Evolutionary conservation across 1,140 invertebrate genomes (phyloP).

Genomic region (Tribolium castaneum): DNA sequence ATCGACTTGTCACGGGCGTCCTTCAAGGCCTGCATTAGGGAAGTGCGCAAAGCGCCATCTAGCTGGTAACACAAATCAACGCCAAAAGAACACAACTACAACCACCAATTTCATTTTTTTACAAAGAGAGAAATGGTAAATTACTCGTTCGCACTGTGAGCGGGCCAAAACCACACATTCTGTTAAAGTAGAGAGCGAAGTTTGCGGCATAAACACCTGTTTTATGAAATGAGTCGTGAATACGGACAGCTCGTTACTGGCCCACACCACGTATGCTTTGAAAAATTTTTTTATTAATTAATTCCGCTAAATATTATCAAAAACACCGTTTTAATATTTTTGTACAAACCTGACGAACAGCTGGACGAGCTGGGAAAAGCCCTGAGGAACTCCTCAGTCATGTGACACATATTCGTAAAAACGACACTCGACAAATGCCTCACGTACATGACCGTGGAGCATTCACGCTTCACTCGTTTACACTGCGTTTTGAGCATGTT

Average conservation of each 20-base stretch:
- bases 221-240: constrained; percentile 85
- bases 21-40: constrained; percentile 71
- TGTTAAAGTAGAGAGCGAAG: constrained; percentile 82
- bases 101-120: neutral
- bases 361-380: constrained; percentile 81
- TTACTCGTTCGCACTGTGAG: constrained; percentile 59
- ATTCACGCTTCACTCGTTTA: constrained; percentile 89
- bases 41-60: constrained; percentile 74
- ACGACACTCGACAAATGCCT: constrained; percentile 87
- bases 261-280: constrained; percentile 90
- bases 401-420: constrained; percentile 89
- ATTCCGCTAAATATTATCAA: too few relatives aligned
- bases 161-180: constrained; percentile 78
- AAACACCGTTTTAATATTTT: too few relatives aligned
- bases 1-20: constrained; percentile 80
- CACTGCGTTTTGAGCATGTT: constrained; percentile 85
- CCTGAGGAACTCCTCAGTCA: constrained; percentile 85
- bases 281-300: neutral
- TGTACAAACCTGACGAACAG: constrained; percentile 77
- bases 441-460: constrained; percentile 86
- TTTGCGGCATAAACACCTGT: constrained; percentile 93
- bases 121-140: neutral
- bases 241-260: constrained; percentile 85
- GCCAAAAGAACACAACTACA: constrained; percentile 76
- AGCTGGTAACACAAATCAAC: constrained; percentile 83